Evolutionary conservation across 2,888 invertebrate genomes (phyloP), one percentile per base, ranked within the genome.

Genomic region (Meiosimyza platycephala): DNA sequence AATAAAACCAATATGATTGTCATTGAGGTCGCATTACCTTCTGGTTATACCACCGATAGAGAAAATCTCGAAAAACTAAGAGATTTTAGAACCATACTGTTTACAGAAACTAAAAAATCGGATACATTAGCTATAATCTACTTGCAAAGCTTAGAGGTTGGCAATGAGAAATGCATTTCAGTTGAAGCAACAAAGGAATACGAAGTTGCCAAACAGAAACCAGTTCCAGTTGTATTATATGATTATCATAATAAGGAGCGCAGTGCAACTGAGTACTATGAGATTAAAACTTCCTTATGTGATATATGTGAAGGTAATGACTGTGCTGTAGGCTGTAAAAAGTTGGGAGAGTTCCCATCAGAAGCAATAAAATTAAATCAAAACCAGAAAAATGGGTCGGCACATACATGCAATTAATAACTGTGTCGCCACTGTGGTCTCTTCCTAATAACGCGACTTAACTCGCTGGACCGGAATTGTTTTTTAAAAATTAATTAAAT

Each of bases 211-310:
- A 13, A 13, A 13, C 60, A 33, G 2, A 72, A 65, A 13, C 60
- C 72, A 1, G 57, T 64, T 13, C 18, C 72, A 2, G 65, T 72
- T n/a, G 52, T 22, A 0, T 16, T 72, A 33, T 72, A 72, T 52
- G 72, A 72, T 66, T 72, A 66, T 22, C 65, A 72, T 22, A 54
- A 66, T 52, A 62, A 28, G 5, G 54, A 55, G 15, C 62, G 48
- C n/a, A 47, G 40, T 33, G 40, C 47, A 62, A 59, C n/a, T 5
- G 11, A 16, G 62, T 15, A n/a, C 33, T 40, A 40, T 40, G 9
- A 40, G 9, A 40, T 40, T 40, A 40, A 40, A 40, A 9, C 40
- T 9, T 40, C 40, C 1, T 9, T 40, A 9, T 40, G 40, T 40
- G 40, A 40, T 9, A 40, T 9, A 40, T 40, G 40, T 9, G 40